Evolutionary conservation across 2,113 vertebrate species (phyloP), one percentile per base, ranked within the genome.

Genomic region (Corythornis vintsioides): DNA sequence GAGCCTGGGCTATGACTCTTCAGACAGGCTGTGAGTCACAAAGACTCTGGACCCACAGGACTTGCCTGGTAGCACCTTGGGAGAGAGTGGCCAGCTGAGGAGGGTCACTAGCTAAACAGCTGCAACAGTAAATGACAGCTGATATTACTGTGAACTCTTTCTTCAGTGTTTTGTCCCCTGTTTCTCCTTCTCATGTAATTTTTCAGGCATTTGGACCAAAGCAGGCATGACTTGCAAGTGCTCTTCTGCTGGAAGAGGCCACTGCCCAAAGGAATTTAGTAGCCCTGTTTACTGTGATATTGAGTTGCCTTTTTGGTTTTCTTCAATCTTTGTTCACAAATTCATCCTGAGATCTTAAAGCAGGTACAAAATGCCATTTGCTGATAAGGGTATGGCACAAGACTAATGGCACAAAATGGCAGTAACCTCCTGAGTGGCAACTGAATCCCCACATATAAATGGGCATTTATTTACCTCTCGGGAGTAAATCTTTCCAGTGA

Each of bases 401-500:
- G 70, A 64, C 10, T 24, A 20, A 63, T 71, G 52, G 10, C 33
- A 76, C 18, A 61, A 53, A 79, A 47, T 29, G n/a, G 16, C 83
- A 86, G 42, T 71, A 86, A 88, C 66, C 45, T 78, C 10, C 11
- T 6, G 2, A 83, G 40, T 53, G 21, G 53, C 66, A 71, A 42
- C 11, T 83, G 48, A 86, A 72, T 38, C 61, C 29, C 72, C 21
- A 35, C 7, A 2, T 60, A 86, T 25, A 80, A n/a, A 22, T 1
- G 77, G 31, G 13, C 25, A 64, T 88, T 75, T 86, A 65, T 91
- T 94, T 83, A 75, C n/a, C 71, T 85, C 69, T 89, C 78, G 33
- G 87, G 50, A 77, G 35, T 85, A 69, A 79, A 89, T 67, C 16
- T 82, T 53, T 87, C 13, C 31, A 53, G 48, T 53, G 63, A 86